Evolutionary conservation across 2,113 vertebrate species (phyloP), one percentile per base, ranked within the genome.

Genomic region (Rhinichthys klamathensis): DNA sequence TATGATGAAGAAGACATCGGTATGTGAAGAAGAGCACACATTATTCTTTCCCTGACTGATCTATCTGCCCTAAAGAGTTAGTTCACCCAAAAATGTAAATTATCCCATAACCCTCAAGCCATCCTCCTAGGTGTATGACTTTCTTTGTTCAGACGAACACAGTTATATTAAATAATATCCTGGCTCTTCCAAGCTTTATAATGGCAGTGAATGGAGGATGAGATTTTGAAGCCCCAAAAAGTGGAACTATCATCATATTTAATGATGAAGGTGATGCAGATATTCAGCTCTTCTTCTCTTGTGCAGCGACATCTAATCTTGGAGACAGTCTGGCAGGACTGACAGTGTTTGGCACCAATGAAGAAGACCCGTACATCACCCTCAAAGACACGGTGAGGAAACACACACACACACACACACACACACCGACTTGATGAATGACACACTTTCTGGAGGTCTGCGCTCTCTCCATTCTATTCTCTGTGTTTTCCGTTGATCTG

Each of bases 311-410:
- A 0, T 46, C 95, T 56, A 96, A 95, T 76, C 96, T 99, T 2
- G 97, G 96, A 7, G 97, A 99, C 84, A 96, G 96, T 85, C 93
- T 99, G 82, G 94, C 97, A 77, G 95, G 97, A 1, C 95, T 99
- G 74, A 93, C 97, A 0, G 97, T 99, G 3, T 97, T 96, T 85
- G 94, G 96, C 84, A 96, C 85, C 70, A 99, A 98, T 30, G 96
- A 98, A 2, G 94, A 96, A 3, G 98, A 99, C 91, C 97, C 98
- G 41, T 99, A 99, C 8, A 92, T 99, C 90, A 99, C 98, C 73
- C 89, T 99, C 3, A 98, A 99, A 95, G 95, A 96, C 38, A 99
- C 97, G 65, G 98, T 99, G 89, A 95, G 49, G 94, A 93, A 38
- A 21, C 27, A 35, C 13, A 18, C n/a, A 35, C 18, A 58, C 61